Percentiles rank a stretch among this genome's conserved stretches.
Conservation (phyloP, 2,113 vertebrate species). For the Thamnophis sirtalis region DNA sequence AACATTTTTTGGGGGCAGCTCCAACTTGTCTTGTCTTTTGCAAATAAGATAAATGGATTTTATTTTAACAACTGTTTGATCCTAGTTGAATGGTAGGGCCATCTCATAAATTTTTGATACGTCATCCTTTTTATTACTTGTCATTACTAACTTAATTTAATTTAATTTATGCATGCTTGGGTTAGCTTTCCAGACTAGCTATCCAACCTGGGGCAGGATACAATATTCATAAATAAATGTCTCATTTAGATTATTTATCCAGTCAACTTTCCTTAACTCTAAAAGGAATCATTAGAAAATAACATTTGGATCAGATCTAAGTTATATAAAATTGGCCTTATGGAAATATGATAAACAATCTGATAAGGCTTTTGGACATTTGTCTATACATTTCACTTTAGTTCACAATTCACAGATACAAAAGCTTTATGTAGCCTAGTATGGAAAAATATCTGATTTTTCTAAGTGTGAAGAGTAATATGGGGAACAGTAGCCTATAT, state of each 20-base stretch:
- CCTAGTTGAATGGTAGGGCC: neutral
- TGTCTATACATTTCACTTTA: neutral
- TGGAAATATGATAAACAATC: neutral
- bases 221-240: neutral
- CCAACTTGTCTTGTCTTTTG: neutral
- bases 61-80: neutral
- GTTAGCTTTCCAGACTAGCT: neutral
- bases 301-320: neutral
- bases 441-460: neutral
- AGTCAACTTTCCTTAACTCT: neutral
- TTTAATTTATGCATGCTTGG: neutral
- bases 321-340: neutral
- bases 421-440: neutral
- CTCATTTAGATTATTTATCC: neutral
- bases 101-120: neutral
- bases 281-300: neutral
- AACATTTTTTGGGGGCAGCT: neutral
- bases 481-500: neutral
- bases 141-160: neutral
- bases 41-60: neutral
- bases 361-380: neutral
- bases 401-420: neutral
- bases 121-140: neutral
- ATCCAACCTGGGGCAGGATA: neutral
- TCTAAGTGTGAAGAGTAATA: neutral